A percentile compares a stretch with the other conserved stretches of the same genome.
phyloP scores from a whole-genome alignment of 2,113 vertebrate genomes.

The Corynorhinus townsendii region DNA sequence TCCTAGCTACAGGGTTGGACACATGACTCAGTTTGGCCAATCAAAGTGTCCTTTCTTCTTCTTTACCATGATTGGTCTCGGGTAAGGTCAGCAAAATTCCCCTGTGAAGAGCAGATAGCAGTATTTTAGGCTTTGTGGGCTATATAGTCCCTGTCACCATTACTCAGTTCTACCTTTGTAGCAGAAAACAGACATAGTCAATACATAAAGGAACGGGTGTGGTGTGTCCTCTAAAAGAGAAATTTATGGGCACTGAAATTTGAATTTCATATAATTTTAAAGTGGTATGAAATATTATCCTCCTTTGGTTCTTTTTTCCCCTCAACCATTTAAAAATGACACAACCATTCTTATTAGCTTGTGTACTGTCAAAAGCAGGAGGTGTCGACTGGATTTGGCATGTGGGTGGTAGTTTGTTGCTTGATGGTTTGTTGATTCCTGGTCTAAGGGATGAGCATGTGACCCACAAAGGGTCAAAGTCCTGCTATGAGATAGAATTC shows the following conservation, averaged over 20 bases:
- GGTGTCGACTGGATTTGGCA: not conserved
- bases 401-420: not conserved
- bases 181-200: not conserved
- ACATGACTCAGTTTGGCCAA: not conserved
- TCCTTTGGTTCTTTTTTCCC: not conserved
- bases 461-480: not conserved
- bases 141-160: not conserved
- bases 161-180: not conserved
- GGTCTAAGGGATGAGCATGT: not conserved
- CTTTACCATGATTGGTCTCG: not conserved
- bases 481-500: not conserved
- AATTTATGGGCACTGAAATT: not conserved
- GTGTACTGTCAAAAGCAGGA: not conserved
- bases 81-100: not conserved
- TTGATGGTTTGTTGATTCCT: not conserved
- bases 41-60: not conserved
- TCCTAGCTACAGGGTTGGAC: not conserved
- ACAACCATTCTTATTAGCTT: not conserved
- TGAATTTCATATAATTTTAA: slow-evolving; percentile 30
- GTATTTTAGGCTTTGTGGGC: slow-evolving; percentile 9
- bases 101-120: not conserved
- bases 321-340: not conserved
- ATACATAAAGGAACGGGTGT: not conserved
- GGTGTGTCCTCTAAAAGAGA: not conserved
- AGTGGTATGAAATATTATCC: not conserved